Percentiles rank a stretch among this genome's conserved stretches.
Evolutionary conservation across 1,140 invertebrate species (phyloP).

Genomic region (Scaptomyza hsui): DNA sequence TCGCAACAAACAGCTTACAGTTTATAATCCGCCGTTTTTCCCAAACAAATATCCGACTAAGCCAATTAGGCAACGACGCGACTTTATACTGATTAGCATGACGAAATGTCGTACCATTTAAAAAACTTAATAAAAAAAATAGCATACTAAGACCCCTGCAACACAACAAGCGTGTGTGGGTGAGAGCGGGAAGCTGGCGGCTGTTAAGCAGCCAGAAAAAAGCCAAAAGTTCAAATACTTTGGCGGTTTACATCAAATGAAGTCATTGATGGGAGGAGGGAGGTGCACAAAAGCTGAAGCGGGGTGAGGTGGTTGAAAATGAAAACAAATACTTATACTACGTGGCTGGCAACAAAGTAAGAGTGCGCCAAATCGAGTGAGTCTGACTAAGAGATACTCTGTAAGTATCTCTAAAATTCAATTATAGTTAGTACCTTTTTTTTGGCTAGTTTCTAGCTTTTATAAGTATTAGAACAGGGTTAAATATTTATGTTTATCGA

Average conservation of each 20-base stretch:
- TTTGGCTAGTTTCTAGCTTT: background rate
- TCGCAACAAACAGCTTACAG: slow-evolving; percentile 7
- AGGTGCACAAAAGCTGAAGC: background rate
- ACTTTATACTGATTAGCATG: slow-evolving; percentile 76
- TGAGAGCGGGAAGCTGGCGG: slow-evolving; percentile 19
- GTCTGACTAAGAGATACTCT: background rate
- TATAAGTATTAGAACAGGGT: no score
- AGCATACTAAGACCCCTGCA: no score
- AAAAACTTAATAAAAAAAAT: no score
- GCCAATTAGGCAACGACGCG: slow-evolving; percentile 66
- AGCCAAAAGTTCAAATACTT: slow-evolving; percentile 77
- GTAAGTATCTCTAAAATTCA: background rate
- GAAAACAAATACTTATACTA: slow-evolving; percentile 64
- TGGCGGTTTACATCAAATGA: slow-evolving; percentile 77
- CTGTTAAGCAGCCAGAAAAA: slow-evolving; percentile 28
- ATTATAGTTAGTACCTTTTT: no score
- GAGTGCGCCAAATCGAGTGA: background rate
- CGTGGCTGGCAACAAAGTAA: slow-evolving; percentile 2
- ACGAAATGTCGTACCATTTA: slow-evolving; percentile 76
- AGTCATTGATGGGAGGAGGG: slow-evolving; percentile 44
- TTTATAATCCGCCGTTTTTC: slow-evolving; percentile 24
- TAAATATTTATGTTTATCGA: no score
- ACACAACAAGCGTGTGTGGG: slow-evolving; percentile 41
- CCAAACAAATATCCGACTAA: slow-evolving; percentile 41
- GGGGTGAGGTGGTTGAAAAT: slow-evolving; percentile 7